Base-by-base conservation (phyloP, 2,797 vertebrate species). In the Microctenopoma stevenorrisi region DNA sequence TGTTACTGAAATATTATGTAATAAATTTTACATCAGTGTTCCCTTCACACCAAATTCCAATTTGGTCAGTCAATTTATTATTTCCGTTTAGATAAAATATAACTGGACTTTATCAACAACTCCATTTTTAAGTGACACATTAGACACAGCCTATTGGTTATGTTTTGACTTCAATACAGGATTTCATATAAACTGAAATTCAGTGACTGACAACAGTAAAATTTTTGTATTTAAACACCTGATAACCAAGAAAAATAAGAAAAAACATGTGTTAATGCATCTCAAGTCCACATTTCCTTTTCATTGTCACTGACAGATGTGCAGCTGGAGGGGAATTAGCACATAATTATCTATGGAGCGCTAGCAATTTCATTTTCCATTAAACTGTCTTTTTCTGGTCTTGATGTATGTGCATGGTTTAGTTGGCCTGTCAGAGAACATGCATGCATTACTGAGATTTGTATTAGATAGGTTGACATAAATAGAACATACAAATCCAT, bases 341-440 rank as follows among this genome's bases (percentile, higher is more conserved):
- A 18, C 55, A 65, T 76, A 82, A 90, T 86, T 87, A 88, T 68
- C 64, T 40, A 58, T 67, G 62, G 42, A 77, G 68, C 63, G 63
- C 53, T 78, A 82, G 86, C 77, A 48, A 61, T 75, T 64, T 54
- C 48, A 73, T 72, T 76, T 79, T 58, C 47, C 33, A 72, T 64
- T 70, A 51, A 51, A 60, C 56, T 64, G 57, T 73, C 63, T 69
- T 37, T 25, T 25, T 22, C 53, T 65, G 52, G 18, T 68, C 48
- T 53, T 72, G 72, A 72, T 72, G 67, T 46, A 64, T 70, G 35
- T 42, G 16, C 50, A 52, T 1, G 18, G 48, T 52, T 79, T 49
- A 68, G 50, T 25, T 37, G 67, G 59, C 26, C 50, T 62, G 60
- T 71, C 59, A 72, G 48, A 40, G 55, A 56, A 66, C 56, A 82